phyloP scores from a whole-genome alignment of 2,888 invertebrate species.

The Drosophila formosana region DNA sequence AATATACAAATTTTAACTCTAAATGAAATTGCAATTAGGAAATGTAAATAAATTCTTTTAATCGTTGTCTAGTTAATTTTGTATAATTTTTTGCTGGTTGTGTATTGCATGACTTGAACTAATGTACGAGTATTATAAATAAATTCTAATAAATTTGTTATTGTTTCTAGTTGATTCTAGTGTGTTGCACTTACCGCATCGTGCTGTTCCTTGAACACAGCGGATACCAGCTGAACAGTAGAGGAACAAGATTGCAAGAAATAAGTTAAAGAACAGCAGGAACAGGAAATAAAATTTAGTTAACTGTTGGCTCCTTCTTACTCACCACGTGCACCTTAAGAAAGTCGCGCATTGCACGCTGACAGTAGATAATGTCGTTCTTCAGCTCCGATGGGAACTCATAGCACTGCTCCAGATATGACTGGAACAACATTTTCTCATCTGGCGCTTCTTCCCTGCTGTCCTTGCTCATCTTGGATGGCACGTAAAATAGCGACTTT shows the following conservation, averaged over 20 bases:
- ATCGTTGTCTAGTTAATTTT: no score
- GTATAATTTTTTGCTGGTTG: not conserved
- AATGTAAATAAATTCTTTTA: no score
- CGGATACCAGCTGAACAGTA: constrained; percentile 72
- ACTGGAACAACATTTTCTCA: constrained; percentile 56
- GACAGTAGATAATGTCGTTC: constrained; percentile 84
- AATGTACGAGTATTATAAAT: not conserved
- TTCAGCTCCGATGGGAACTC: constrained; percentile 81
- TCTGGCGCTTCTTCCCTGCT: constrained; percentile 27
- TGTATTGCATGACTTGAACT: not conserved
- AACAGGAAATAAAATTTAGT: constrained; percentile 21
- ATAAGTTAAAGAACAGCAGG: not conserved
- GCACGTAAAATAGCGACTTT: not conserved
- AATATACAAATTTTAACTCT: no score
- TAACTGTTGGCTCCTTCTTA: constrained; percentile 16
- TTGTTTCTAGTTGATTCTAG: no score
- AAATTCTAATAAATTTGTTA: no score
- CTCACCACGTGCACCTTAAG: constrained; percentile 84
- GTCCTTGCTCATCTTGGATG: not conserved
- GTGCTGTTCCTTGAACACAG: constrained; percentile 76
- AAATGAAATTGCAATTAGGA: no score
- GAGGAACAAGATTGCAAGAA: not conserved
- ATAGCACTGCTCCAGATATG: constrained; percentile 76
- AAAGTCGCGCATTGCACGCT: constrained; percentile 81
- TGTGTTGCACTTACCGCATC: constrained; percentile 74